Evolutionary conservation across 2,113 vertebrate species (phyloP), one percentile per base, ranked within the genome.

Genomic region (Upupa epops): DNA sequence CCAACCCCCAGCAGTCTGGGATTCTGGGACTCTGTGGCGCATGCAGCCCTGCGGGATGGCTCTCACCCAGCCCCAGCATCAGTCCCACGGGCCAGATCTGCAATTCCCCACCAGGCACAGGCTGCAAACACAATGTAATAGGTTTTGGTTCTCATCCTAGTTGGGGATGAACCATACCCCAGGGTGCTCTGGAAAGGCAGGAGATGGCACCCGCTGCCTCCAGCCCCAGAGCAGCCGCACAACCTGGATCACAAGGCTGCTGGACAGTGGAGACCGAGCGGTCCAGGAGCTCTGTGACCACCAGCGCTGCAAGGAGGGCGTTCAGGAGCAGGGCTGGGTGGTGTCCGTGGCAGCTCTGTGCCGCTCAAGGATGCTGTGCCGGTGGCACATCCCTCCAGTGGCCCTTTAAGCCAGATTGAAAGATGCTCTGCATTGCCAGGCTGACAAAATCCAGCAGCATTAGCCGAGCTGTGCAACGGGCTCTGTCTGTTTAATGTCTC

Each of bases 361-460:
- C 72, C 2, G 0, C 83, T 87, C 72, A 77, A 87, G 88, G 68
- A 83, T 88, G 80, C 65, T 77, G 88, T 9, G 10, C 37, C 16
- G 4, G 63, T 59, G 52, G 64, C 88, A 83, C 85, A 91, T 92
- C 90, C 88, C 92, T 96, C 95, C 94, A 77, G 94, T 83, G 93
- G 88, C 92, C 90, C 93, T 90, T 95, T 95, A 95, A 96, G 83
- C 29, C 92, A 95, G 92, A 94, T 89, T 96, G 94, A 91, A 95
- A 93, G 94, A 79, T 90, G 93, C 90, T 92, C 83, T 40, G 90
- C 85, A 17, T 51, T 90, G 94, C 94, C 92, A 94, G 93, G 91
- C 94, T 93, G 94, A 94, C 73, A 70, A 51, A 68, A 34, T 42
- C 40, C 14, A 46, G 75, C 81, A 0, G 86, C 88, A 36, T 92